Conservation (phyloP, 2,888 invertebrate species). For the Orthonychiurus folsomi region DNA sequence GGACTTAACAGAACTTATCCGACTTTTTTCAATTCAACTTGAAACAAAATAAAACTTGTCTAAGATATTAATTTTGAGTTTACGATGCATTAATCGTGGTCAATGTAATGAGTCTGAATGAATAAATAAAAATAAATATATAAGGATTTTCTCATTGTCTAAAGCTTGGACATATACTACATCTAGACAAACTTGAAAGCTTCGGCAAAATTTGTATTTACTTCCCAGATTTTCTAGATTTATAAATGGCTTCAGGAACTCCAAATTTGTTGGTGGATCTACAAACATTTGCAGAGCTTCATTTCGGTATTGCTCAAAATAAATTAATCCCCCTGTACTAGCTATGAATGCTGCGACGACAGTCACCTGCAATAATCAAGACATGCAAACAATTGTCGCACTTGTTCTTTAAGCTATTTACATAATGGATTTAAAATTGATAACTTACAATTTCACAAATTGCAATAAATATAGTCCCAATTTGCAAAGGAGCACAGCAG, state of each 20-base stretch:
- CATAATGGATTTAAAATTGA: background rate
- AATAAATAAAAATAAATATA: no score
- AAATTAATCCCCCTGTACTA: background rate
- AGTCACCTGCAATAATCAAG: background rate
- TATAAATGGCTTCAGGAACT: background rate
- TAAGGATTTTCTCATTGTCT: no score
- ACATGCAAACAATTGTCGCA: background rate
- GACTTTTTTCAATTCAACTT: no score
- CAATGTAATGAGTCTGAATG: no score
- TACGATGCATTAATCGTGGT: no score
- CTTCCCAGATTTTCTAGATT: background rate
- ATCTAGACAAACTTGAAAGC: no score
- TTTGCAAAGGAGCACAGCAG: constrained; percentile 26
- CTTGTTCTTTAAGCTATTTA: background rate
- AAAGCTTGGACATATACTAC: no score
- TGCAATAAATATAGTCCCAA: constrained; percentile 26
- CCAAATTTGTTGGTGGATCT: background rate
- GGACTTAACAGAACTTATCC: no score
- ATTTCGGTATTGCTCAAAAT: background rate
- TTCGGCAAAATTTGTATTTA: background rate
- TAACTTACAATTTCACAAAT: constrained; percentile 27
- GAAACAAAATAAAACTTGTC: no score
- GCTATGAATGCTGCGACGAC: background rate
- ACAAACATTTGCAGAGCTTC: background rate
- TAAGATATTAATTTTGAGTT: no score